These are phyloP conservation scores for Cinara cedri DNA, from an alignment of 2,888 invertebrate species.

Conservation along the genomic window DNA sequence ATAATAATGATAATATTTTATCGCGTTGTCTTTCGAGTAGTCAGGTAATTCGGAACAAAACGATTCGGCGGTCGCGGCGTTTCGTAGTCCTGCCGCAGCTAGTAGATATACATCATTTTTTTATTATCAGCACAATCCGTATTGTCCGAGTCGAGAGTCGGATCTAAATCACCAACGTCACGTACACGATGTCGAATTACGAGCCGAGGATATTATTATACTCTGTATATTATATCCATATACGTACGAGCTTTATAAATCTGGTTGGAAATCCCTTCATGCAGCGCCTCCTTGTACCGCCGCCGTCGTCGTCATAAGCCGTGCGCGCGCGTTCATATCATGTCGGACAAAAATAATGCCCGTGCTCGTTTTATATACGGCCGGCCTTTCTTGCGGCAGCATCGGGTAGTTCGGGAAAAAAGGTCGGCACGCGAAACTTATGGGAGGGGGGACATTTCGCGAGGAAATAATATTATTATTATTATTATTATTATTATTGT, in stretches of 20 bases:
- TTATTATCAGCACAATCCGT: constrained; percentile 34
- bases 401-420: constrained; percentile 5
- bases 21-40: too few relatives aligned
- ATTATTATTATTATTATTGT: too few relatives aligned
- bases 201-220: constrained; percentile 15
- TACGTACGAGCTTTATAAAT: constrained; percentile 40
- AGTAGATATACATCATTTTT: constrained; percentile 37
- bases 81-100: neutral
- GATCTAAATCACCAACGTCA: constrained; percentile 47
- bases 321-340: constrained; percentile 22
- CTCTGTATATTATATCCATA: constrained; percentile 19
- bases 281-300: neutral
- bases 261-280: constrained; percentile 14
- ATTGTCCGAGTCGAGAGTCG: constrained; percentile 51
- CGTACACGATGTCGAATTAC: constrained; percentile 52
- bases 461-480: constrained; percentile 25
- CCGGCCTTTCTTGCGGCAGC: neutral
- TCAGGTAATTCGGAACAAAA: neutral
- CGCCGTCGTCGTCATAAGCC: neutral
- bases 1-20: too few relatives aligned
- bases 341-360: constrained; percentile 46
- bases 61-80: neutral
- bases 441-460: constrained; percentile 2
- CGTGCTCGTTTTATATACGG: constrained; percentile 25
- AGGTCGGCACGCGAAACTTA: neutral